phyloP scores from a whole-genome alignment of 2,113 vertebrate genomes.

The Oxyura jamaicensis region DNA sequence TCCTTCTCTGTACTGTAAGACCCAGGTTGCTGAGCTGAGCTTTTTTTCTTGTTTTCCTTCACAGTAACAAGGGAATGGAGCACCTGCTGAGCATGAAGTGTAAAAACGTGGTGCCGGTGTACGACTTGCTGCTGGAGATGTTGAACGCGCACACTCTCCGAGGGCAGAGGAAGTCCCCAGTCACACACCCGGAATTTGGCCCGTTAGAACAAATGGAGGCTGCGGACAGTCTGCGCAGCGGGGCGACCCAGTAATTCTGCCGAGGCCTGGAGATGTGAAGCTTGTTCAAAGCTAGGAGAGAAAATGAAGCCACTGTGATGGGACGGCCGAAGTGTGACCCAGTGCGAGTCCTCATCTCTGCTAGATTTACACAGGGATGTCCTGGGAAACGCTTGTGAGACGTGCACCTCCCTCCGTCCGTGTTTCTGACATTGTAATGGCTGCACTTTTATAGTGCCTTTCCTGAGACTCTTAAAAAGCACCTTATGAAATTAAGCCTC shows the following conservation, averaged over 20 bases:
- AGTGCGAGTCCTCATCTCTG: neutral
- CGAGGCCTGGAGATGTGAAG: neutral
- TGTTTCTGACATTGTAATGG: neutral
- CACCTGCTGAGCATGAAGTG: conserved; percentile 97
- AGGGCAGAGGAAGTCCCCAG: conserved; percentile 70
- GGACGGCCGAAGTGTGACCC: neutral
- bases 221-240: neutral
- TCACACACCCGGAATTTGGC: conserved; percentile 50
- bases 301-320: neutral
- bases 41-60: neutral
- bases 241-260: conserved; percentile 29
- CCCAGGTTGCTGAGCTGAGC: neutral
- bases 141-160: conserved; percentile 88
- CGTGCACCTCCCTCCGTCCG: neutral
- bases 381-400: neutral
- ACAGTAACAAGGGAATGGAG: conserved; percentile 97
- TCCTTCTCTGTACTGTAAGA: neutral
- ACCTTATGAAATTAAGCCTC: conserved; percentile 54
- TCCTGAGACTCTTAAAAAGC: conserved; percentile 50
- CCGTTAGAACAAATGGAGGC: conserved; percentile 37
- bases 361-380: neutral
- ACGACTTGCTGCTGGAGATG: conserved; percentile 96
- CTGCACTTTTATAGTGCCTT: conserved; percentile 62
- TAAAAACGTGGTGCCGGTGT: conserved; percentile 92
- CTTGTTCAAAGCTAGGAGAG: neutral